These are phyloP conservation scores for Aix galericulata DNA, from an alignment of 2,113 vertebrate species.

Conservation along the genomic window DNA sequence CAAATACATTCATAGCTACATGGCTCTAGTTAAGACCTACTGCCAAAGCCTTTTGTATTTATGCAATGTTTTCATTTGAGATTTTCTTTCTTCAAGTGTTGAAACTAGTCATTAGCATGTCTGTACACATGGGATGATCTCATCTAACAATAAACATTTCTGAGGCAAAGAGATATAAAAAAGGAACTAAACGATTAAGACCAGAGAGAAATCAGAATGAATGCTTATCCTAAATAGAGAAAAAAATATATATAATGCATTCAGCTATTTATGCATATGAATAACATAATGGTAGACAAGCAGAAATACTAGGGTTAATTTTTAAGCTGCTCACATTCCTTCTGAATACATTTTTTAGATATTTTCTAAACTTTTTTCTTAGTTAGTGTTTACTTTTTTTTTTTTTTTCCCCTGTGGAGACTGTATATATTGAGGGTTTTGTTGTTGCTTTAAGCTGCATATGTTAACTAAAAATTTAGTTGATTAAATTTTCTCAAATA, in stretches of 20 bases:
- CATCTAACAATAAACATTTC: not conserved
- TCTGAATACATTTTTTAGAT: not conserved
- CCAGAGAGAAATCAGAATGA: not conserved
- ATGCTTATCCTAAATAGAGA: not conserved
- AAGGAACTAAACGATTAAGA: not conserved
- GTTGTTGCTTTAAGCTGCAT: not conserved
- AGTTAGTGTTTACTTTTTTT: not conserved
- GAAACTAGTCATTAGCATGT: slow-evolving; percentile 16
- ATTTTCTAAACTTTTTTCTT: not conserved
- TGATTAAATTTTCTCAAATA: not conserved
- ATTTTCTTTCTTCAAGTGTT: not conserved
- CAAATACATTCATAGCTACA: not conserved
- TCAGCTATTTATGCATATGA: not conserved
- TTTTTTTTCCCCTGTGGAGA: no score
- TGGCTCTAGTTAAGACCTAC: not conserved
- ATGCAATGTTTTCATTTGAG: not conserved
- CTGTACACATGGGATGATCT: not conserved
- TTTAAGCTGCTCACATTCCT: not conserved
- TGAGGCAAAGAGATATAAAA: not conserved
- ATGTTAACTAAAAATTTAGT: not conserved
- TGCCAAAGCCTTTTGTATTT: slow-evolving; percentile 18
- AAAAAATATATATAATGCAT: not conserved
- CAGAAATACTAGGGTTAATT: not conserved
- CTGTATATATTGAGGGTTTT: not conserved
- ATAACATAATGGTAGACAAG: not conserved